These are phyloP conservation scores for Parazoanthus darwini DNA, from an alignment of 92 coral and sea anemone species.

Conservation along the genomic window DNA sequence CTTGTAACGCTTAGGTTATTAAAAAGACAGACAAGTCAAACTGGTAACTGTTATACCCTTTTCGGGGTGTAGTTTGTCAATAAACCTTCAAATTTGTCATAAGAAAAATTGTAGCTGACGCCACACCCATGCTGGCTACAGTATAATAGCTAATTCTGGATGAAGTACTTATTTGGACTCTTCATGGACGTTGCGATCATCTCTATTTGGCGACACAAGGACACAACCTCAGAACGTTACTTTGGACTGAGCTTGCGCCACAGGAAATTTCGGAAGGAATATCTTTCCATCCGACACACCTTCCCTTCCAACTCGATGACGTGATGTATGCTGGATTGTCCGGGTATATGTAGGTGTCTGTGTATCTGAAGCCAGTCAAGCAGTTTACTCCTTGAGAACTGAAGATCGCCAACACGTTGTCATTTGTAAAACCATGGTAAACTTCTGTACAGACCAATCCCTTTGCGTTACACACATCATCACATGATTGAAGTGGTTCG, in stretches of 20 bases:
- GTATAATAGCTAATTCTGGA: no score
- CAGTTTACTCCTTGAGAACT: neutral
- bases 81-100: no score
- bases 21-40: no score
- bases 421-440: constrained; percentile 15
- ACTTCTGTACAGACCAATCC: neutral
- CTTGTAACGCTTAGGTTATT: no score
- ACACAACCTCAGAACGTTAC: neutral
- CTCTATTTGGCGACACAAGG: neutral
- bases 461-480: neutral
- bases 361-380: neutral
- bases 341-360: neutral
- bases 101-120: no score
- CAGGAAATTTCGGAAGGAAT: neutral
- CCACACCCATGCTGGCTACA: no score
- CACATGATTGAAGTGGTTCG: neutral
- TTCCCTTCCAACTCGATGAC: neutral
- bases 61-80: no score
- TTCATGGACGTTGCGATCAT: no score
- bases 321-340: neutral
- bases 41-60: no score
- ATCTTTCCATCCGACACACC: constrained; percentile 5
- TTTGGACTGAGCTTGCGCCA: no score
- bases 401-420: neutral
- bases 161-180: no score